Conservation (phyloP, 2,797 vertebrate species). For the Malurus splendens region DNA sequence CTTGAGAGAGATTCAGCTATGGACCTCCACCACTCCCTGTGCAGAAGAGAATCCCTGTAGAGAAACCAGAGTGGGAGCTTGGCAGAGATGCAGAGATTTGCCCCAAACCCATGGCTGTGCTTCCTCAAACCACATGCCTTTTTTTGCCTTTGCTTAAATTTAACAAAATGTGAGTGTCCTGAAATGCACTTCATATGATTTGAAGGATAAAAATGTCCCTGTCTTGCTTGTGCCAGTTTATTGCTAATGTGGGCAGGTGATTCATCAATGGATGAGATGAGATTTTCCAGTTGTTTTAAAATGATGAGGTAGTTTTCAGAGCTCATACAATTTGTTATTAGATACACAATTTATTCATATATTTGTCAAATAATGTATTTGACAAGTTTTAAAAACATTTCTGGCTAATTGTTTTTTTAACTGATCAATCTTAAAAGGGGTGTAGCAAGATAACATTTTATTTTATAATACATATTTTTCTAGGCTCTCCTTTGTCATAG, state of each 20-base stretch:
- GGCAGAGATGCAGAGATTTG: neutral
- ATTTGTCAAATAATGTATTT: slow-evolving; percentile 41
- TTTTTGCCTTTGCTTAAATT: neutral
- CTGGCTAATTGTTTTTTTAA: slow-evolving; percentile 47
- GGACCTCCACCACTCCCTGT: neutral
- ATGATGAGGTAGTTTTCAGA: slow-evolving; percentile 44
- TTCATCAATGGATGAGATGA: slow-evolving; percentile 31
- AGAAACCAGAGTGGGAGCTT: neutral
- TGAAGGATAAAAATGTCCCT: slow-evolving; percentile 3
- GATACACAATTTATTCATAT: slow-evolving; percentile 18
- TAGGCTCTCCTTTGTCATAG: neutral
- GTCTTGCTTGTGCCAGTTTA: slow-evolving; percentile 3
- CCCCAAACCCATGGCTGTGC: neutral
- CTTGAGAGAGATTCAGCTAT: neutral
- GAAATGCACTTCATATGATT: neutral
- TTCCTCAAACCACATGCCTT: neutral
- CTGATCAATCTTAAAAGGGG: slow-evolving; percentile 8
- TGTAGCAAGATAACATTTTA: neutral
- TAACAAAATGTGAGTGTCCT: neutral
- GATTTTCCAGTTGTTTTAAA: slow-evolving; percentile 43
- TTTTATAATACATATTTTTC: neutral
- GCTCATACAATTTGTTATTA: slow-evolving; percentile 13
- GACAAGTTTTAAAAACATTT: slow-evolving; percentile 48
- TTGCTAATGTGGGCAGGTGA: slow-evolving; percentile 14
- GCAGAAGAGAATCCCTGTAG: neutral